Conservation (phyloP, 2,888 invertebrate genomes). For the Polia nebulosa region DNA sequence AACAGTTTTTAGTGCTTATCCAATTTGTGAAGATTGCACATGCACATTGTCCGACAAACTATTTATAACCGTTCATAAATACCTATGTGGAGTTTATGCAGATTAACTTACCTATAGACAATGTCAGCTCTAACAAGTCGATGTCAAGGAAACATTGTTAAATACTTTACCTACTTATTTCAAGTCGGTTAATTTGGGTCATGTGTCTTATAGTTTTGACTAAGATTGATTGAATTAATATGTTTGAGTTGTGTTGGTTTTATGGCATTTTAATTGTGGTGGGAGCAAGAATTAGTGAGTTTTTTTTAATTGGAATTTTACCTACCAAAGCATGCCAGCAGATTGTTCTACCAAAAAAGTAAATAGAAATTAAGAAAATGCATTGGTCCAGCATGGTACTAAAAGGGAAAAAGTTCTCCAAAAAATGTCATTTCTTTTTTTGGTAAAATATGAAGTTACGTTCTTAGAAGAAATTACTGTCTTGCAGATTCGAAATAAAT, state of each 20-base stretch:
- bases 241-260: background rate
- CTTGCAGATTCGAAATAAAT: background rate
- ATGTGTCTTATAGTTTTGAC: slow-evolving; percentile 23
- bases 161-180: slow-evolving; percentile 47
- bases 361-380: no score
- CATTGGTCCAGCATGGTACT: no score
- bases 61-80: slow-evolving; percentile 39
- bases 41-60: slow-evolving; percentile 19
- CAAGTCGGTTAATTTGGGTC: slow-evolving; percentile 48
- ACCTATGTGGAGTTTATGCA: slow-evolving; percentile 41
- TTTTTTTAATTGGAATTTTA: background rate
- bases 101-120: slow-evolving; percentile 25
- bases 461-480: no score
- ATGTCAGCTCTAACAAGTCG: slow-evolving; percentile 5
- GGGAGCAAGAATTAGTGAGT: no score
- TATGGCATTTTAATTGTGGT: slow-evolving; percentile 4
- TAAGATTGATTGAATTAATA: slow-evolving; percentile 28
- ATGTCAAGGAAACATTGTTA: slow-evolving; percentile 48
- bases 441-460: no score
- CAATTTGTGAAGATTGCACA: slow-evolving; percentile 46
- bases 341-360: no score
- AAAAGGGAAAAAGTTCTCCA: no score
- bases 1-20: slow-evolving; percentile 41
- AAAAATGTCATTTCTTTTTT: no score
- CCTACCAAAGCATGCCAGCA: background rate